These are phyloP conservation scores for Brachyptera risi DNA, from an alignment of 2,888 invertebrate species.

Conservation along the genomic window DNA sequence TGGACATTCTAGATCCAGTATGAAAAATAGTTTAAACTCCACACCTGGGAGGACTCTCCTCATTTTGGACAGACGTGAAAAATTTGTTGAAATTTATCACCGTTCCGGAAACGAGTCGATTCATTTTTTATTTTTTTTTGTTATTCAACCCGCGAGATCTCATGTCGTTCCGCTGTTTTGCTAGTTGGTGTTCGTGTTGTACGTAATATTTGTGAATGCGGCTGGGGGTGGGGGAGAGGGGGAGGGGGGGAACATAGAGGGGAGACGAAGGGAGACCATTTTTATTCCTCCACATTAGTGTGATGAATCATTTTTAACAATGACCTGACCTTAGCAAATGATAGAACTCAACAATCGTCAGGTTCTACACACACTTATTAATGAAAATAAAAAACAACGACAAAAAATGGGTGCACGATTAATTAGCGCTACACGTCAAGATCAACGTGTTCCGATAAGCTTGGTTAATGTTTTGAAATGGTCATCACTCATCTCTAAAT, in stretches of 20 bases:
- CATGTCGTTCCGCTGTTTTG: constrained; percentile 17
- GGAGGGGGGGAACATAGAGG: too few relatives aligned
- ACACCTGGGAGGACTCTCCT: constrained; percentile 20
- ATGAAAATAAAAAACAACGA: background rate
- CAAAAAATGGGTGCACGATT: background rate
- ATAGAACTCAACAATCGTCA: background rate
- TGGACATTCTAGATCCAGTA: too few relatives aligned
- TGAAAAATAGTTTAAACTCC: too few relatives aligned
- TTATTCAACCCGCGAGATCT: constrained; percentile 9
- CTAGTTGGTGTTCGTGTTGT: background rate
- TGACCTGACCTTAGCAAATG: background rate
- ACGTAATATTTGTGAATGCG: background rate
- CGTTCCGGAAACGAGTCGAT: constrained; percentile 24
- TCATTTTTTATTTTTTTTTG: constrained; percentile 21
- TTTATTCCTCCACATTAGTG: too few relatives aligned
- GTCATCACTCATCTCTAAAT: background rate
- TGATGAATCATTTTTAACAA: too few relatives aligned
- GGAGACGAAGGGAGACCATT: too few relatives aligned
- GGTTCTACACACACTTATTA: background rate
- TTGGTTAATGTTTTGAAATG: background rate
- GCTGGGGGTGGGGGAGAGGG: background rate
- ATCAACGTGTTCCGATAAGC: background rate
- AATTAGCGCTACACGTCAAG: background rate
- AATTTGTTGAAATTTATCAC: constrained; percentile 30
- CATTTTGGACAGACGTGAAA: constrained; percentile 28